Base-by-base conservation (phyloP, 2,888 invertebrate species). In the Pedicia rivosa region DNA sequence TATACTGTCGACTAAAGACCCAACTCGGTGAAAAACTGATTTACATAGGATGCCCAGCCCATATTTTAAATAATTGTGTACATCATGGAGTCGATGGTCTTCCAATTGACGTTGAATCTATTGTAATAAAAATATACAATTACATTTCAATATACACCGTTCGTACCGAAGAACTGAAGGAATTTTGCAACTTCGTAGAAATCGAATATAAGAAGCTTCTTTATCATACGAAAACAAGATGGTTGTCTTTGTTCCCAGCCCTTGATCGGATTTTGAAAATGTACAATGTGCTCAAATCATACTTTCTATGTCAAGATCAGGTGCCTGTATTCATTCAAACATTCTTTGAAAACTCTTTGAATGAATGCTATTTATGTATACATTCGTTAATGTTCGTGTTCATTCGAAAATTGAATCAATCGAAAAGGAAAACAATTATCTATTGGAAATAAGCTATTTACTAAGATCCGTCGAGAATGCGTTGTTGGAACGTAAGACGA, bases 31-130 rank as follows among this genome's bases (percentile, higher is more conserved):
- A 8, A 5, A 8, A 20, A 6, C 8, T 20, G 8, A 20, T 20
- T 20, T 5, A 8, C 5, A 8, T 20, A 20, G 20, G 20, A 8
- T 20, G 20, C 19, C 19, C 32, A 20, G 32, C 17, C 4, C 32
- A 32, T 32, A 12, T 32, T 12, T 12, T 19, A 6, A 19, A 32
- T 31, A 47, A 36, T 37, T 33, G 31, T 10, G 30, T 39, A 14
- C 40, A 45, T 19, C 32, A 41, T 25, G 45, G 42, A 25, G 16
- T 38, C 4, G 41, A 43, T 34, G 35, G 20, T n/a, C 40, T 44
- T 19, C 37, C 41, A 31, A 40, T 49, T 19, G 46, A 47, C 24
- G 30, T 46, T n/a, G 47, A 50, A 38, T 31, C 41, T 13, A 36
- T 46, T 17, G 39, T 46, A 20, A 15, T 44, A 17, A 47, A 46